Conservation (phyloP, 2,888 invertebrate species). For the Scaptomyza reducta region DNA sequence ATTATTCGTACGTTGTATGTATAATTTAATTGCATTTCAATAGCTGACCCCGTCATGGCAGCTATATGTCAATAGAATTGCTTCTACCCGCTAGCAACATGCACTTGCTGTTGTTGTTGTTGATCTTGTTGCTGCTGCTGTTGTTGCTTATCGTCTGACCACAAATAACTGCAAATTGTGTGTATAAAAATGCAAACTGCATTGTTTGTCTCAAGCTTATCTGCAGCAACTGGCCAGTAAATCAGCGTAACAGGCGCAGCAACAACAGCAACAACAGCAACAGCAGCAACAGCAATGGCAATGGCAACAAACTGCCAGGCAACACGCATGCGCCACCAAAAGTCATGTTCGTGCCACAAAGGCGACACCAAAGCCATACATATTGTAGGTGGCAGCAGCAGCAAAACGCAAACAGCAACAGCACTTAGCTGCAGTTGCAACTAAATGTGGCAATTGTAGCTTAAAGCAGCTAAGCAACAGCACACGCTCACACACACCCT, state of each 20-base stretch:
- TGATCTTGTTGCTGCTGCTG: slow-evolving; percentile 30
- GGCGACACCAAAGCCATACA: slow-evolving; percentile 76
- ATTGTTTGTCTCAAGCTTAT: slow-evolving; percentile 75
- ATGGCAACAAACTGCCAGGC: slow-evolving; percentile 73
- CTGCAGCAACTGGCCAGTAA: slow-evolving; percentile 67
- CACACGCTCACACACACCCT: slow-evolving; percentile 40
- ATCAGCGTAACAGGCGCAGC: slow-evolving; percentile 69
- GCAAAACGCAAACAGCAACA: slow-evolving; percentile 21
- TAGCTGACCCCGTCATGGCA: slow-evolving; percentile 72
- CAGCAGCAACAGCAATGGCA: slow-evolving; percentile 50
- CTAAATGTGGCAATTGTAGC: slow-evolving; percentile 59
- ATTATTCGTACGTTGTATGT: slow-evolving; percentile 42
- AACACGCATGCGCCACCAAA: slow-evolving; percentile 79
- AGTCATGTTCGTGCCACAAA: slow-evolving; percentile 79
- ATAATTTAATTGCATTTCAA: slow-evolving; percentile 76
- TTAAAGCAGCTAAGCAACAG: slow-evolving; percentile 50
- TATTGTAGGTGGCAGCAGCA: slow-evolving; percentile 71
- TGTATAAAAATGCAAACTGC: slow-evolving; percentile 65
- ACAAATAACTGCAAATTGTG: slow-evolving; percentile 80
- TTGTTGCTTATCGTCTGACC: slow-evolving; percentile 61
- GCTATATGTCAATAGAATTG: slow-evolving; percentile 69
- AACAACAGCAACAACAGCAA: slow-evolving; percentile 31
- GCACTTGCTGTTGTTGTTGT: slow-evolving; percentile 45
- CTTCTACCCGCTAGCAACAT: slow-evolving; percentile 53
- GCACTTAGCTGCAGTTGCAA: slow-evolving; percentile 16